Evolutionary conservation across 2,888 invertebrate genomes (phyloP), one percentile per base, ranked within the genome.

Genomic region (Sinelater perroti): DNA sequence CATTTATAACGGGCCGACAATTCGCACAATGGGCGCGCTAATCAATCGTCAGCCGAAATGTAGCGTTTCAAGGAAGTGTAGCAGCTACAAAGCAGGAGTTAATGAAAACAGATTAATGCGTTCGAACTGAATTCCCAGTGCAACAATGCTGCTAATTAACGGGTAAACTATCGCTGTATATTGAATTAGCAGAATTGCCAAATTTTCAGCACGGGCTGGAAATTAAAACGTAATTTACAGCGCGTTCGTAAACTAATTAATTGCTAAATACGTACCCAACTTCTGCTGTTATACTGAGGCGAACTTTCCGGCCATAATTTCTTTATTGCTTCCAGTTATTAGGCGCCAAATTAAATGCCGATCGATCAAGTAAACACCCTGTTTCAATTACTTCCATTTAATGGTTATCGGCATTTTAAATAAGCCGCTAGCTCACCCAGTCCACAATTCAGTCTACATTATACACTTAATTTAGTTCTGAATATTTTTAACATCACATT

Each of bases 91-190:
- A 44, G 52, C 53, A 46, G 18, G 36, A 53, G 53, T 53, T 53
- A 53, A 55, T 47, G 54, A 47, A 55, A 47, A 55, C 40, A 55
- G 54, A 47, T 55, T 40, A 55, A 55, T 55, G 46, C 38, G 53
- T 53, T 45, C 53, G 28, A 36, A 53, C 53, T 53, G 46, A 53
- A 53, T 53, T 53, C 53, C 46, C 53, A 36, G 11, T 47, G 46
- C 46, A 55, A 47, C 40, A 55, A 55, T 38, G 54, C 31, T 55
- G 40, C 54, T 55, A 55, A 53, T 53, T 53, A 53, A 53, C 20
- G 53, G 46, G 46, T 53, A 56, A 56, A 50, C 51, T 46, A 46
- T 56, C 51, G 51, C 46, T 36, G 31, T 51, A 40, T 38, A 51
- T 56, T 56, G 38, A 56, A 46, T 56, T 51, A 56, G 46, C 17